Base-by-base conservation (phyloP, 2,888 invertebrate species). In the Epinotia demarniana region DNA sequence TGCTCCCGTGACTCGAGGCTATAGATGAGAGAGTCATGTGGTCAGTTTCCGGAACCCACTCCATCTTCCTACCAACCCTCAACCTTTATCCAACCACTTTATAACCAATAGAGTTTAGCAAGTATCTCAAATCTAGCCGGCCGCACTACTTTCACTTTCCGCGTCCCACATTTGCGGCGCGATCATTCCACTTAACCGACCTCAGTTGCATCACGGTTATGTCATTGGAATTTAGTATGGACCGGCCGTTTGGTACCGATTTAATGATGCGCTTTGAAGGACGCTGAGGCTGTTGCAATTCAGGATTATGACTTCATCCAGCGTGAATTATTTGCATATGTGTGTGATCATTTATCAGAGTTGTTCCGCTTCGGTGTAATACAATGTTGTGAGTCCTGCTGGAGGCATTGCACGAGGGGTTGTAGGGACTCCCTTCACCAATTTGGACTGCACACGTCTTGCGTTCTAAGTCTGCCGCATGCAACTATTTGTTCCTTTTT, bases 91-190 rank as follows among this genome's bases (percentile, higher is more conserved):
- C 19, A 23, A 43, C 43, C 33, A 61, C 33, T 61, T 60, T 57
- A 19, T 27, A 19, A 27, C 67, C 67, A 27, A 64, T 69, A 67
- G 71, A 67, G 49, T 27, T 61, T n/a, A 57, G 68, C 68, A 57
- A 61, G 66, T 68, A 76, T 67, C 72, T 67, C 67, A 23, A 19
- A 67, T 70, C 76, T 66, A 78, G 75, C 77, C 71, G 76, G 79
- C 69, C 84, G 90, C 85, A 85, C 89, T 80, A 92, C 92, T 92
- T 92, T 92, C 92, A 91, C 93, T 88, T 84, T 83, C 84, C 77
- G 84, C 83, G 91, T 86, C 86, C 89, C 85, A 90, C 89, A 89
- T 91, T 85, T 79, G 83, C 86, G 84, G 83, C 84, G 82, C 85
- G 80, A 82, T 80, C 83, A 84, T 81, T 81, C 82, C 81, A 83